These are phyloP conservation scores for Cryptosula pallasiana DNA, from an alignment of 2,888 invertebrate genomes.

Conservation along the genomic window DNA sequence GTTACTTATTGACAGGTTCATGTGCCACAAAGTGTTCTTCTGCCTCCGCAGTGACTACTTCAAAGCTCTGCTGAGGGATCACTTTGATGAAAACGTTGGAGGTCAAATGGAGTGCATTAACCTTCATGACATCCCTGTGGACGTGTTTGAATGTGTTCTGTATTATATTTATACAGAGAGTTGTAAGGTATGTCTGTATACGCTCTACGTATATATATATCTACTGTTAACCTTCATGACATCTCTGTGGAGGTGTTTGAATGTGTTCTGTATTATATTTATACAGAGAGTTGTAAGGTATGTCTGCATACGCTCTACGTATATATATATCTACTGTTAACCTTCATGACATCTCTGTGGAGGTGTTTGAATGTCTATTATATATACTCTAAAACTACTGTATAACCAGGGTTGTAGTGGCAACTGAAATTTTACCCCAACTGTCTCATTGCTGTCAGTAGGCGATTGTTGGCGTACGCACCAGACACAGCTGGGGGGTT, in stretches of 20 bases:
- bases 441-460: too few species aligned
- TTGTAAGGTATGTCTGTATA: constrained; percentile 42
- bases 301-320: too few species aligned
- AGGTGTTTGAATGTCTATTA: constrained; percentile 53
- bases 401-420: too few species aligned
- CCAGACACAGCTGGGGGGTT: too few species aligned
- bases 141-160: constrained; percentile 52
- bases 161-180: constrained; percentile 55
- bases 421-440: too few species aligned
- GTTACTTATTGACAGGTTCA: constrained; percentile 37
- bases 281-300: constrained; percentile 54
- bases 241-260: constrained; percentile 51
- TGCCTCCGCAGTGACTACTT: constrained; percentile 57
- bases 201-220: not conserved
- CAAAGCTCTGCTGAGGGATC: constrained; percentile 43
- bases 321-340: too few species aligned
- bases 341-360: constrained; percentile 47
- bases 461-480: too few species aligned
- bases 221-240: constrained; percentile 45
- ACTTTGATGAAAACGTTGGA: constrained; percentile 50
- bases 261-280: constrained; percentile 54
- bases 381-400: constrained; percentile 57
- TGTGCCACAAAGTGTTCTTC: constrained; percentile 56
- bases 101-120: constrained; percentile 45
- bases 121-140: constrained; percentile 47